These are phyloP conservation scores for Ptilorrhoa leucosticta DNA, from an alignment of 2,113 vertebrate genomes.

Conservation along the genomic window DNA sequence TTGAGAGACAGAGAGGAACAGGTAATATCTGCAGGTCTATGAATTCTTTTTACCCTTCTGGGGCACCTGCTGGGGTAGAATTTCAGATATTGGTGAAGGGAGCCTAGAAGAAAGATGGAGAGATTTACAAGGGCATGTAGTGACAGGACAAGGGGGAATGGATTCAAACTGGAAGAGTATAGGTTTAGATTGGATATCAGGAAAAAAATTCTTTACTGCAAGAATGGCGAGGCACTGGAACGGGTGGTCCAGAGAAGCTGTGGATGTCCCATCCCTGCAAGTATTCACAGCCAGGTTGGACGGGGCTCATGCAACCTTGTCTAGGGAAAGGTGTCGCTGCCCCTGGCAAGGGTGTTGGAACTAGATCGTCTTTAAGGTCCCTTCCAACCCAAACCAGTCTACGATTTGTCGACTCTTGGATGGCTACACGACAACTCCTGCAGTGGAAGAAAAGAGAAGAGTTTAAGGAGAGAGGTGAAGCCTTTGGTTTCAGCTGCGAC, in stretches of 20 bases:
- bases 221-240: neutral
- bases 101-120: neutral
- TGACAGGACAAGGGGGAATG: neutral
- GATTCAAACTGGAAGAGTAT: neutral
- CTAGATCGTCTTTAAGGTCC: no score
- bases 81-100: neutral
- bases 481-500: accelerated
- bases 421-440: accelerated
- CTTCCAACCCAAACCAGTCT: neutral
- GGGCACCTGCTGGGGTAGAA: neutral
- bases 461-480: accelerated
- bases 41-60: neutral
- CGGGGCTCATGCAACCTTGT: accelerated
- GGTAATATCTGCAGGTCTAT: neutral
- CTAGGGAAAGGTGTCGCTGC: accelerated
- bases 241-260: neutral
- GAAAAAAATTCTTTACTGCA: neutral
- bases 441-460: neutral
- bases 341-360: neutral
- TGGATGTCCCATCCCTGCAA: neutral
- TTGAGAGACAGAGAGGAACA: neutral
- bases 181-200: neutral
- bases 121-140: neutral
- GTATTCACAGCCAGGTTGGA: accelerated
- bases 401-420: accelerated